Conservation (phyloP, 2,888 invertebrate genomes). For the Ariolimax columbianus region DNA sequence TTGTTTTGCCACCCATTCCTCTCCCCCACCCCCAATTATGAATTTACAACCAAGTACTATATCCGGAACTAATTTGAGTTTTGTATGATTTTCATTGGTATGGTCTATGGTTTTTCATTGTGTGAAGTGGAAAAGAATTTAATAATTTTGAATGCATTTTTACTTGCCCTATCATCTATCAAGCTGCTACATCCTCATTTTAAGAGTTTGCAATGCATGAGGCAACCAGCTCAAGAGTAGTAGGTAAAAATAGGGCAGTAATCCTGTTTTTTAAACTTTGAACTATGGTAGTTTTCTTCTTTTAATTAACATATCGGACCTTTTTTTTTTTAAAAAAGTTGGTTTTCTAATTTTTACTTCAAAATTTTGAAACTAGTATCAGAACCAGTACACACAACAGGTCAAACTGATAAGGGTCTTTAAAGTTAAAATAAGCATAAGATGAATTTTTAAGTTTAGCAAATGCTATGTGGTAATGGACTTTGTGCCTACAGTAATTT, state of each 20-base stretch:
- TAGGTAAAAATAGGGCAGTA: background rate
- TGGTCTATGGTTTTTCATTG: no score
- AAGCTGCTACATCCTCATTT: background rate
- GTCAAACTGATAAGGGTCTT: background rate
- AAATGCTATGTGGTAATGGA: background rate
- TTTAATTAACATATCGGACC: no score
- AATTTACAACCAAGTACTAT: no score
- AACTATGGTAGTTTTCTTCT: background rate
- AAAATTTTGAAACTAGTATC: slow-evolving; percentile 9
- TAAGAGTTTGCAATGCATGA: slow-evolving; percentile 2
- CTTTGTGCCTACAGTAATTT: background rate
- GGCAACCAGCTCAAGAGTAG: background rate
- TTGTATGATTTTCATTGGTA: no score
- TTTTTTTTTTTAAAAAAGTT: background rate
- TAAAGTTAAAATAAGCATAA: slow-evolving; percentile 1
- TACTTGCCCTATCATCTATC: background rate
- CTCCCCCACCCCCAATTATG: no score
- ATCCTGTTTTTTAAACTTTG: background rate
- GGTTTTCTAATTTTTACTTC: slow-evolving; percentile 10
- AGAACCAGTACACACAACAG: slow-evolving; percentile 1
- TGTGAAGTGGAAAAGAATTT: background rate
- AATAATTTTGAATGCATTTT: slow-evolving; percentile 16
- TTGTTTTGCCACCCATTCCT: no score
- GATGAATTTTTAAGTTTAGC: slow-evolving; percentile 8
- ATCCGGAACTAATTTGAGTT: no score